Conservation (phyloP, 2,888 invertebrate species). For the Rotaria sp. region DNA sequence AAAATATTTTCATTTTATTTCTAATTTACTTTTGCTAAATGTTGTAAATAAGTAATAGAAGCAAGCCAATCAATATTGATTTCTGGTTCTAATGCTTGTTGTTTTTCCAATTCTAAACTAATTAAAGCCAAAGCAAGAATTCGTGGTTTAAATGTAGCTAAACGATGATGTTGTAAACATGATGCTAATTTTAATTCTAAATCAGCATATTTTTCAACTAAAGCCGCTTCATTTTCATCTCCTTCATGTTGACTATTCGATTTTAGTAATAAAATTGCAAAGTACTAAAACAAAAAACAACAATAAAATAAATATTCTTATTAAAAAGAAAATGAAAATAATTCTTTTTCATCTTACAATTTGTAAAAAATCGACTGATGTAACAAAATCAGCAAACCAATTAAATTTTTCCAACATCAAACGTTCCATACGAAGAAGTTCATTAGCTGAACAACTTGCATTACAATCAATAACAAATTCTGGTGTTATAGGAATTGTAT, state of each 20-base stretch:
- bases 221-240: neutral
- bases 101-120: conserved; percentile 6
- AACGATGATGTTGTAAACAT: conserved; percentile 3
- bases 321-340: neutral
- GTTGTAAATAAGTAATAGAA: neutral
- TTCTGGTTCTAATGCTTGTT: neutral
- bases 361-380: conserved; percentile 52
- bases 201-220: neutral
- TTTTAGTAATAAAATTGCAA: neutral
- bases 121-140: neutral
- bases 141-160: neutral
- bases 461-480: conserved; percentile 56
- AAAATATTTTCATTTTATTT: neutral
- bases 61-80: neutral
- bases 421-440: conserved; percentile 76
- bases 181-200: neutral
- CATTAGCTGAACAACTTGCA: conserved; percentile 75
- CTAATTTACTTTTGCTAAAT: neutral
- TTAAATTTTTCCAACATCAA: conserved; percentile 67
- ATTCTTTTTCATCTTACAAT: conserved; percentile 41
- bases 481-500: conserved; percentile 46
- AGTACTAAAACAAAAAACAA: neutral
- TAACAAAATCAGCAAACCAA: conserved; percentile 49
- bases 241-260: neutral
- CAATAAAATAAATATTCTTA: neutral